These are phyloP conservation scores for Lydus trimaculatus DNA, from an alignment of 2,888 invertebrate genomes.

Conservation along the genomic window DNA sequence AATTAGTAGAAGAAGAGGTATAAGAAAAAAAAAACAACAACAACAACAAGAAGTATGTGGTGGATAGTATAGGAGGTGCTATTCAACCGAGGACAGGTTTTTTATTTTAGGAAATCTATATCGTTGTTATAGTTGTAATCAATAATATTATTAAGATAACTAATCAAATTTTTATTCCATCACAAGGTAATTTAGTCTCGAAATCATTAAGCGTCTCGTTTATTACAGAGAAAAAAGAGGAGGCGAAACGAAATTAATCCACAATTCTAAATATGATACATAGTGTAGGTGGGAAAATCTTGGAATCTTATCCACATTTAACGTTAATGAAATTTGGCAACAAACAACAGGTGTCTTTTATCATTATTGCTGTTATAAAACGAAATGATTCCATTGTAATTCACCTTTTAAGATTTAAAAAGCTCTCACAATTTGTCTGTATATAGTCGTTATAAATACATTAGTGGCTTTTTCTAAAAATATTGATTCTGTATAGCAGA, in stretches of 20 bases:
- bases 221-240: background rate
- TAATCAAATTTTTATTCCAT: background rate
- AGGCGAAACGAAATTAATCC: background rate
- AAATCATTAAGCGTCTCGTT: background rate
- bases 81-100: conserved; percentile 2
- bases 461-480: too few relatives aligned
- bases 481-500: too few relatives aligned
- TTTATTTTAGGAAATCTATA: conserved; percentile 9
- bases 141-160: conserved; percentile 1
- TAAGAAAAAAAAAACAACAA: background rate
- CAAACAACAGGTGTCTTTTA: background rate
- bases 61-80: background rate
- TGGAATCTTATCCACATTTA: background rate
- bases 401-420: too few relatives aligned
- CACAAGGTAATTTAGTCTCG: background rate
- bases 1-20: conserved; percentile 15
- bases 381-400: too few relatives aligned
- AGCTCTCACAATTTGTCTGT: too few relatives aligned
- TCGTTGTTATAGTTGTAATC: conserved; percentile 10
- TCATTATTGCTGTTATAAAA: background rate
- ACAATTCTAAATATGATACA: background rate
- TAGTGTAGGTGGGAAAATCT: background rate
- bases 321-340: background rate
- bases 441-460: too few relatives aligned
- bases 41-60: background rate